Base-by-base conservation (phyloP, 2,113 vertebrate genomes). In the Grammomys surdaster region DNA sequence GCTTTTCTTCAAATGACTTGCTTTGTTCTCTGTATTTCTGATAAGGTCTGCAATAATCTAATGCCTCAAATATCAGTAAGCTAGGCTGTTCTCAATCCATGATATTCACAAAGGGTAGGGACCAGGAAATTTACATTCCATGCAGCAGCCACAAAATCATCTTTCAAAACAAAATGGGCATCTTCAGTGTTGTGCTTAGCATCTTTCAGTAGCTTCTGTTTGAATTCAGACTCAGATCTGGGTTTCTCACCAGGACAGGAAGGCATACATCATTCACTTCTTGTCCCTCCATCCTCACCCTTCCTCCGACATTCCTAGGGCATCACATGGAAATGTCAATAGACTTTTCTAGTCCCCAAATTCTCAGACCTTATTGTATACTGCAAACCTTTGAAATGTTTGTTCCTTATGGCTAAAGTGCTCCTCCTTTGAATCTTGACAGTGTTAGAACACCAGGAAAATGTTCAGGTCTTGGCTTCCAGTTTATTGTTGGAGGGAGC, bases 181-280 rank as follows among this genome's bases (percentile, higher is more conserved):
- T 36, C 56, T 86, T 78, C 14, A 40, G 11, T 88, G 6, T 88
- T 84, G 7, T 36, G 2, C 3, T 22, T 75, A 69, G 36, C 20
- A 93, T 5, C 73, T 70, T 85, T 40, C n/a, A 76, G 16, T 43
- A 28, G 28, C 54, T 89, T 96, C 80, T 36, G 16, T 78, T 82
- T 69, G 87, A 75, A 89, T 26, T 90, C 86, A 73, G 46, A 67
- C 60, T 89, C 19, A 86, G 24, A 56, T 85, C 17, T 46, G 78
- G 89, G 33, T 67, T 89, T 26, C n/a, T 93, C 63, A 51, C 17
- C 5, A 43, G 46, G 28, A 2, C 28, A 16, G n/a, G 11, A 36
- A 33, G 5, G 3, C 26, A 26, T 33, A 10, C 9, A 14, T 75
- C 11, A n/a, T 43, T 67, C 56, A 2, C 3, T 22, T 4, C 12